These are phyloP conservation scores for Dicycla oo DNA, from an alignment of 2,888 invertebrate species.

Conservation along the genomic window DNA sequence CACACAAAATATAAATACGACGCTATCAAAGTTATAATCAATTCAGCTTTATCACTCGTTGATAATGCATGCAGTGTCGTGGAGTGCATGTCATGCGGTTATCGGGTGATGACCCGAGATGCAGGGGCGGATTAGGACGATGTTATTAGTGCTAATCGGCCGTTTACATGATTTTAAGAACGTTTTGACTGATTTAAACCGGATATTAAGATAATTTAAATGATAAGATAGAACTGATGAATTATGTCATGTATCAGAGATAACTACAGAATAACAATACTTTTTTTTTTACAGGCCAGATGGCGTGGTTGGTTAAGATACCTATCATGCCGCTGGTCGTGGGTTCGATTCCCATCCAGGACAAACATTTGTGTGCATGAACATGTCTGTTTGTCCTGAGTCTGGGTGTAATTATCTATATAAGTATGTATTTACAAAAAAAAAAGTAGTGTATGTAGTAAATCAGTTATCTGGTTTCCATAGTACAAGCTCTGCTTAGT, in stretches of 20 bases:
- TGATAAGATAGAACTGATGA: neutral
- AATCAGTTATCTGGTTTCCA: too few relatives aligned
- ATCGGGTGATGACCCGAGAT: conserved; percentile 67
- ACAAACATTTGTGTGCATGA: too few relatives aligned
- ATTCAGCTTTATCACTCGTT: conserved; percentile 49
- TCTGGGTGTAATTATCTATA: too few relatives aligned
- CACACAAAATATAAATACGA: conserved; percentile 32
- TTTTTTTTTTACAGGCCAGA: too few relatives aligned
- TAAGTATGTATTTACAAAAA: too few relatives aligned
- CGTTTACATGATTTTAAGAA: neutral
- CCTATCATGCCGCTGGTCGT: too few relatives aligned
- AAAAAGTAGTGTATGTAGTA: too few relatives aligned
- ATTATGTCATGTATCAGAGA: neutral
- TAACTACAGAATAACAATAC: neutral
- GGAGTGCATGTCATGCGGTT: conserved; percentile 66
- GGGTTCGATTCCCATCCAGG: too few relatives aligned
- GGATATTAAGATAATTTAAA: neutral
- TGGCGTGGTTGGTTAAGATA: too few relatives aligned
- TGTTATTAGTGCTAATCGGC: neutral
- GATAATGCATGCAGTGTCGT: conserved; percentile 59
- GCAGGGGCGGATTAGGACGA: conserved; percentile 56
- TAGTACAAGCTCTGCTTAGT: too few relatives aligned
- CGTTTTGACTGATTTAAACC: conserved; percentile 2
- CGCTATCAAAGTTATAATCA: conserved; percentile 48
- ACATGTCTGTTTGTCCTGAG: too few relatives aligned